Evolutionary conservation across 1,140 invertebrate species (phyloP).

Genomic region (Cryptotermes secundus): DNA sequence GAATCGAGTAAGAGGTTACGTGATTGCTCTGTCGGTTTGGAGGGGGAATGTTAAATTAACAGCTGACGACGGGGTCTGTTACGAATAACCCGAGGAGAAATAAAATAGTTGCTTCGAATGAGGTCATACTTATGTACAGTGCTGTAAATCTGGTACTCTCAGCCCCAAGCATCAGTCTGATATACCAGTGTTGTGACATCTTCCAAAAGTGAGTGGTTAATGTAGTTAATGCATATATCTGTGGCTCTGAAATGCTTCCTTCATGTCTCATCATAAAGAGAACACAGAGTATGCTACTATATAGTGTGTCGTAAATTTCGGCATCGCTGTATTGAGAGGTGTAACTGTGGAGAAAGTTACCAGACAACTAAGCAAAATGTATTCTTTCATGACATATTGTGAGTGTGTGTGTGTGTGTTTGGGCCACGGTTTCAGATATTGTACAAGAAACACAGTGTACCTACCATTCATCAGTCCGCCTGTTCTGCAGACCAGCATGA

Average conservation of each 20-base stretch:
- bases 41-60: not conserved
- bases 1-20: not conserved
- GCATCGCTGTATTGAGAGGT: not conserved
- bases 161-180: not conserved
- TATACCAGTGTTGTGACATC: not conserved
- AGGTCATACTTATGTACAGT: not conserved
- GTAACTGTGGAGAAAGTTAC: not conserved
- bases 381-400: not conserved
- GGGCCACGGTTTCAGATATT: not conserved
- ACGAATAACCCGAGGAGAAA: not conserved
- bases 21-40: not conserved
- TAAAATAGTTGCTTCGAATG: not conserved
- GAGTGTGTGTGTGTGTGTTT: not conserved
- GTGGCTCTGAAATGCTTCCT: not conserved
- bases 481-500: not conserved
- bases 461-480: not conserved
- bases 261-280: not conserved
- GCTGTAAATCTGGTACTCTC: not conserved
- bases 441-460: not conserved
- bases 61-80: not conserved
- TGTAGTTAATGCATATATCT: not conserved
- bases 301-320: not conserved
- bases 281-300: no score
- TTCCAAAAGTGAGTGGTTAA: not conserved
- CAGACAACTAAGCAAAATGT: slow-evolving; percentile 1